Evolutionary conservation across 2,888 invertebrate species (phyloP).

Genomic region (Antheraea yamamai): DNA sequence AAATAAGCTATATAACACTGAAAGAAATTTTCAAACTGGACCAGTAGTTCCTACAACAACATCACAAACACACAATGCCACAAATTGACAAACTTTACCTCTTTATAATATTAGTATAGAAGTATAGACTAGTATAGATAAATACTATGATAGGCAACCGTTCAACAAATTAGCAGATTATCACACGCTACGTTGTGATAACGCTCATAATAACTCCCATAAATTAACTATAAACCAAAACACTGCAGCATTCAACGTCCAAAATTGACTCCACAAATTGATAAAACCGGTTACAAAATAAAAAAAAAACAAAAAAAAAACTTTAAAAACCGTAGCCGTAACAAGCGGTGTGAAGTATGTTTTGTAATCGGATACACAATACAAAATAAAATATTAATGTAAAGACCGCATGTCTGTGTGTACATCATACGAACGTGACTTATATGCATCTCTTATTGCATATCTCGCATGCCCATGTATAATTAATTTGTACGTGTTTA

Average conservation of each 20-base stretch:
- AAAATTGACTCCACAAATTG: constrained; percentile 16
- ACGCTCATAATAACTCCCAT: not conserved
- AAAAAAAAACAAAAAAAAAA: constrained; percentile 10
- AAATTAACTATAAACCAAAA: constrained; percentile 9
- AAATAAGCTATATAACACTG: too few species aligned
- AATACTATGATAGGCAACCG: not conserved
- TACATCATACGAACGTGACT: constrained; percentile 29
- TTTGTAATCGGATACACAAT: constrained; percentile 23
- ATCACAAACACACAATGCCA: too few species aligned
- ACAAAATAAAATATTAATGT: constrained; percentile 20
- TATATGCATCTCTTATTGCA: constrained; percentile 35
- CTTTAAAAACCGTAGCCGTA: constrained; percentile 14
- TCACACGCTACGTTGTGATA: not conserved
- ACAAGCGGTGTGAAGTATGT: constrained; percentile 22
- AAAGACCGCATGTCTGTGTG: not conserved
- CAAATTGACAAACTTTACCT: too few species aligned
- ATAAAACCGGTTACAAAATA: constrained; percentile 13
- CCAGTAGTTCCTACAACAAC: too few species aligned
- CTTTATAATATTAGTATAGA: too few species aligned
- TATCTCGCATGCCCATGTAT: constrained; percentile 21
- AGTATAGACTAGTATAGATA: not conserved
- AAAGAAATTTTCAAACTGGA: too few species aligned
- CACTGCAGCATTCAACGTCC: constrained; percentile 5
- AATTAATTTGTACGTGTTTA: constrained; percentile 1
- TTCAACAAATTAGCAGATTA: not conserved